Percentiles rank a stretch among this genome's conserved stretches.
phyloP scores from a whole-genome alignment of 2,113 vertebrate species.

The Chamaetylas fuelleborni region DNA sequence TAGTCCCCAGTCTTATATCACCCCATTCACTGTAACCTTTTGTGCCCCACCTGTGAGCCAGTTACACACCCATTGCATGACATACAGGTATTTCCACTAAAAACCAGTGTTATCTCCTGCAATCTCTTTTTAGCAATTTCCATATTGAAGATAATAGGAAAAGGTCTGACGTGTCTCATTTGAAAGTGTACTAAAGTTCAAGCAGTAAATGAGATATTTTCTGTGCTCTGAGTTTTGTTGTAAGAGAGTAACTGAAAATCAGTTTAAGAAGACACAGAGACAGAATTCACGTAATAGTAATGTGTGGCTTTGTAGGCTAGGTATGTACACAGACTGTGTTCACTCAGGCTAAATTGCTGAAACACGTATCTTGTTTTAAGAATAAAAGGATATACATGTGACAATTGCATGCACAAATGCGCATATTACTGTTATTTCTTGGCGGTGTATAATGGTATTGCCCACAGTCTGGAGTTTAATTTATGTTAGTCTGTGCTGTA shows the following conservation, averaged over 20 bases:
- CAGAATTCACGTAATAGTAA: neutral
- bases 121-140: neutral
- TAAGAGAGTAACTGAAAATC: neutral
- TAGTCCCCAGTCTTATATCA: neutral
- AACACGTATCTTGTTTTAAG: rapidly evolving
- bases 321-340: neutral
- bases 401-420: neutral
- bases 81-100: neutral
- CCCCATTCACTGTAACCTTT: neutral
- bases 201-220: neutral
- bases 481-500: neutral
- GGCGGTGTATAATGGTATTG: rapidly evolving
- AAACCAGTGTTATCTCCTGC: neutral
- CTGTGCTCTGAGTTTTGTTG: neutral
- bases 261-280: neutral
- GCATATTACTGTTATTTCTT: neutral
- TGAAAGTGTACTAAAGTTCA: neutral
- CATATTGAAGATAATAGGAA: neutral
- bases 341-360: neutral
- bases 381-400: rapidly evolving
- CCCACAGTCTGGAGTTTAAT: neutral
- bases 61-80: neutral
- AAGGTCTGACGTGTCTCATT: neutral
- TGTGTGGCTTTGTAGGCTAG: neutral
- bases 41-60: neutral